phyloP scores from a whole-genome alignment of 2,888 invertebrate species.

The Drosophila leonis region DNA sequence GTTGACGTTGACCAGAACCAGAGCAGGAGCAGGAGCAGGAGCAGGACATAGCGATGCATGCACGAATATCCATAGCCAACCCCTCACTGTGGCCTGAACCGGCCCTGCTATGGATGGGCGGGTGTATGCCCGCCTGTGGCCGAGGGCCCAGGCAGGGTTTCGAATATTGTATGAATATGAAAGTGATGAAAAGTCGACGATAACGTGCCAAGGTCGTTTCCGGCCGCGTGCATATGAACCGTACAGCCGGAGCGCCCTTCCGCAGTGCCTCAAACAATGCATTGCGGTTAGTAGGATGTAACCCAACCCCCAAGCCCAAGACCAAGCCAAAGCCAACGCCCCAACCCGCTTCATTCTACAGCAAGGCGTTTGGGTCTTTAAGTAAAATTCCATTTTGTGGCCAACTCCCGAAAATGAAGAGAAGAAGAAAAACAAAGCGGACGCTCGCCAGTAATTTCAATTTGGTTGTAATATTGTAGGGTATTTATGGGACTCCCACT shows the following conservation, averaged over 20 bases:
- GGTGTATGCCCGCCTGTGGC: slow-evolving; percentile 35
- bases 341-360: not conserved
- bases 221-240: slow-evolving; percentile 82
- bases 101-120: not conserved
- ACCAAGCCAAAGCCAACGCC: not conserved
- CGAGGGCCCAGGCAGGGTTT: slow-evolving; percentile 21
- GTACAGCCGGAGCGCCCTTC: slow-evolving; percentile 47
- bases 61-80: slow-evolving; percentile 39
- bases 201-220: slow-evolving; percentile 82
- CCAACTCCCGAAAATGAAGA: slow-evolving; percentile 7
- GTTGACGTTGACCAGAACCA: slow-evolving; percentile 29
- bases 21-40: slow-evolving; percentile 12
- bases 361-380: slow-evolving; percentile 52
- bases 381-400: slow-evolving; percentile 59
- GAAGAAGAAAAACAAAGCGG: slow-evolving; percentile 36
- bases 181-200: slow-evolving; percentile 81
- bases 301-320: not conserved
- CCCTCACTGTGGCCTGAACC: not conserved
- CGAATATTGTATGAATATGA: slow-evolving; percentile 80
- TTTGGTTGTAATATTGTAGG: slow-evolving; percentile 36
- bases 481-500: not conserved
- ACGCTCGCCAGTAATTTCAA: slow-evolving; percentile 71
- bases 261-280: slow-evolving; percentile 64
- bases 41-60: slow-evolving; percentile 36
- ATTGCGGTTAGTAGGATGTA: slow-evolving; percentile 60